A percentile compares a stretch with the other conserved stretches of the same genome.
Evolutionary conservation across 2,888 invertebrate species (phyloP).

Genomic region (Caenorhabditis angaria): DNA sequence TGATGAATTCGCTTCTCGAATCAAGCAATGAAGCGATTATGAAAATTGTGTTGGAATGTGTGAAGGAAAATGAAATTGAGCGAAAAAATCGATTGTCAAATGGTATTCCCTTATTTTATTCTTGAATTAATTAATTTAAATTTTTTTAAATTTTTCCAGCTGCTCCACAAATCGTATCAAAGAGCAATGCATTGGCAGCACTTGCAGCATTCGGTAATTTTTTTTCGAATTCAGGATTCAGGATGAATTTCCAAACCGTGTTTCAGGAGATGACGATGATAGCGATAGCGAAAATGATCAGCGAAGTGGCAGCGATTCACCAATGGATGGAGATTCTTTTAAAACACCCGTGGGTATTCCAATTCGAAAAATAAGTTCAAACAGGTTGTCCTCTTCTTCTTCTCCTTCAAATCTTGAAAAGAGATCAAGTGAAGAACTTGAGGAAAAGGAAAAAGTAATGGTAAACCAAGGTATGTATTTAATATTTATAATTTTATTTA

Average conservation of each 20-base stretch:
- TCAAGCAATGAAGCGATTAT: slow-evolving; percentile 90
- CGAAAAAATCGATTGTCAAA: slow-evolving; percentile 12
- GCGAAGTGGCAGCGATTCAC: not conserved
- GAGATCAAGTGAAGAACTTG: slow-evolving; percentile 7
- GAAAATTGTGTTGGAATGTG: slow-evolving; percentile 81
- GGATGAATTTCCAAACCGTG: not conserved
- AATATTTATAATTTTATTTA: not conserved
- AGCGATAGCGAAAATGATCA: slow-evolving; percentile 11
- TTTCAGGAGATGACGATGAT: slow-evolving; percentile 32
- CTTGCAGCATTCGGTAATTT: slow-evolving; percentile 49
- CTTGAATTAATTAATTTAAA: slow-evolving; percentile 7
- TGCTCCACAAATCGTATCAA: slow-evolving; percentile 47
- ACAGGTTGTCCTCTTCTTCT: slow-evolving; percentile 10
- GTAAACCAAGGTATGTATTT: slow-evolving; percentile 33
- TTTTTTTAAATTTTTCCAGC: slow-evolving; percentile 13
- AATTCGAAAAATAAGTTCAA: slow-evolving; percentile 49
- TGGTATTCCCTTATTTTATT: not conserved
- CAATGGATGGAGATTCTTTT: slow-evolving; percentile 16
- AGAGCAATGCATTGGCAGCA: slow-evolving; percentile 57
- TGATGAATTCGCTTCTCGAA: slow-evolving; percentile 92
- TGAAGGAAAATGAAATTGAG: slow-evolving; percentile 16
- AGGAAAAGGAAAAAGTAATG: slow-evolving; percentile 10
- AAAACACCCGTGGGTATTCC: slow-evolving; percentile 55
- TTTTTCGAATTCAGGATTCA: slow-evolving; percentile 3
- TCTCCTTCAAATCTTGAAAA: slow-evolving; percentile 9